phyloP scores from a whole-genome alignment of 1,140 invertebrate species.

The Pseudomyrmex sp. region DNA sequence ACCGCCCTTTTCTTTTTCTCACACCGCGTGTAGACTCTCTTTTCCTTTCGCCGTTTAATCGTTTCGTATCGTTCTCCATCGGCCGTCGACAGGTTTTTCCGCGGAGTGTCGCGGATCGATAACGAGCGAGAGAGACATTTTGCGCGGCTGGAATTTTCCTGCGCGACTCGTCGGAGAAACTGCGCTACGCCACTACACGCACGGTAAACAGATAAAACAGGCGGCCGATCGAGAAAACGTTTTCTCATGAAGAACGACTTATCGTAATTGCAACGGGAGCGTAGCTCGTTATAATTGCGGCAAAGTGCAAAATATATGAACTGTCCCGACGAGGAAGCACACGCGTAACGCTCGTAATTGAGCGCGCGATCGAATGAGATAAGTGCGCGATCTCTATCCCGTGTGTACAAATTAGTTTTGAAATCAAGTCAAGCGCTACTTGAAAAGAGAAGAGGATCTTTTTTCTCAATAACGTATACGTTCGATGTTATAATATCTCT shows the following conservation, averaged over 20 bases:
- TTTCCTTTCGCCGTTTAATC: constrained; percentile 61
- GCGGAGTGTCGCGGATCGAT: constrained; percentile 33
- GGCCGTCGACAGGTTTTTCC: constrained; percentile 49
- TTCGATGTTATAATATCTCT: no score
- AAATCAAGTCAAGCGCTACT: constrained; percentile 11
- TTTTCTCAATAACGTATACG: no score
- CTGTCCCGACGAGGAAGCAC: constrained; percentile 9
- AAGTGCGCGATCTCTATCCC: neutral
- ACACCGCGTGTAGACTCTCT: constrained; percentile 7
- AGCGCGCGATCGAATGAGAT: constrained; percentile 11
- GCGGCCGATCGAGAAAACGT: neutral
- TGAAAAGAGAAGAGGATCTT: neutral
- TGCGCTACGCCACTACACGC: neutral
- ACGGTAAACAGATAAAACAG: neutral
- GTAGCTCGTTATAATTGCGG: neutral
- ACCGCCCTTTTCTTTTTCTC: constrained; percentile 60
- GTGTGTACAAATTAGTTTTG: constrained; percentile 6
- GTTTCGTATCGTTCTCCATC: constrained; percentile 42
- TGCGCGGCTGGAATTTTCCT: constrained; percentile 60
- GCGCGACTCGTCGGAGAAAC: constrained; percentile 34
- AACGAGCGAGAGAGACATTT: constrained; percentile 27
- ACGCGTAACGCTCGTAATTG: neutral
- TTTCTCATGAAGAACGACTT: constrained; percentile 4
- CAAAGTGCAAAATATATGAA: constrained; percentile 29
- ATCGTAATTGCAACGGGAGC: constrained; percentile 9